phyloP scores from a whole-genome alignment of 2,888 invertebrate genomes.

The Serrognathus titanus region DNA sequence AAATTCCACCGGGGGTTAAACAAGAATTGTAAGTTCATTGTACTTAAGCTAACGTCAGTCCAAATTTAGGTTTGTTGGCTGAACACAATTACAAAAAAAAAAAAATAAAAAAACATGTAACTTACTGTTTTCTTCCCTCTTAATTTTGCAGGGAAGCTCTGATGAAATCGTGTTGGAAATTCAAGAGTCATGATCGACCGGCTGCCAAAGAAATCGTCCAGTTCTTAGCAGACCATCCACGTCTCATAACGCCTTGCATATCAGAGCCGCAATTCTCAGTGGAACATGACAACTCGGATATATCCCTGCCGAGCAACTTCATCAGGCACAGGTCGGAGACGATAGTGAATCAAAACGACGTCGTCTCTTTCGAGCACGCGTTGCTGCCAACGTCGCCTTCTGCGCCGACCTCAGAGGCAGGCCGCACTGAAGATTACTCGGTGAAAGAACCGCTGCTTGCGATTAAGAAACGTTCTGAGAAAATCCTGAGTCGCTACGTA shows the following conservation, averaged over 20 bases:
- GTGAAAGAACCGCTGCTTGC: background rate
- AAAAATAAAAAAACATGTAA: too few relatives aligned
- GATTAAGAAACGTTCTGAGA: background rate
- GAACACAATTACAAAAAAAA: too few relatives aligned
- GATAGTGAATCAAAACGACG: background rate
- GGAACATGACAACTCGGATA: constrained; percentile 58
- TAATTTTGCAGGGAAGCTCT: constrained; percentile 63
- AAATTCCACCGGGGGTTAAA: constrained; percentile 73
- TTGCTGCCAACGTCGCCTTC: background rate
- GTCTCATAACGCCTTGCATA: constrained; percentile 73
- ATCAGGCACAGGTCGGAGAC: background rate
- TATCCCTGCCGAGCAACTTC: background rate
- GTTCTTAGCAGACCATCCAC: constrained; percentile 72
- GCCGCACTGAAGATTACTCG: background rate
- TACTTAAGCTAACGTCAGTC: too few relatives aligned
- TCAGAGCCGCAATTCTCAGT: constrained; percentile 74
- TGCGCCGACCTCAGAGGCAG: background rate
- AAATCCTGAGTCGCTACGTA: too few relatives aligned
- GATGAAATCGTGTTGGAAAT: constrained; percentile 77
- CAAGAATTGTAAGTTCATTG: constrained; percentile 81
- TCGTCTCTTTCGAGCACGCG: background rate
- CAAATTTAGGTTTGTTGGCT: too few relatives aligned
- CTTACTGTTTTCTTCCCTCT: background rate
- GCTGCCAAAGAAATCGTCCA: constrained; percentile 77
- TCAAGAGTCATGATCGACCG: constrained; percentile 67